Conservation (phyloP, 2,113 vertebrate genomes). For the Myocastor coypus region DNA sequence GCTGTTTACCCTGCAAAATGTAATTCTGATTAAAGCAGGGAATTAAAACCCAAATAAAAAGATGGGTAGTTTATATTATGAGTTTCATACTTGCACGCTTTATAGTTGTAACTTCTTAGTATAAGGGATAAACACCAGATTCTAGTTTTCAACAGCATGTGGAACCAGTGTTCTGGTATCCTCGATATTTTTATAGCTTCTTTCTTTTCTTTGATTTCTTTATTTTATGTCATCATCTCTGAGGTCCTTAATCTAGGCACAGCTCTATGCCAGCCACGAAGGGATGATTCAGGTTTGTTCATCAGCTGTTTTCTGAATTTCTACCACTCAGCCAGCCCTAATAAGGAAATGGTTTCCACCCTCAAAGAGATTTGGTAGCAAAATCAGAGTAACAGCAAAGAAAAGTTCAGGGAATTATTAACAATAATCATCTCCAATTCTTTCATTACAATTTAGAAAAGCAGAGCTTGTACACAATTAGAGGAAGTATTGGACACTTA, state of each 20-base stretch:
- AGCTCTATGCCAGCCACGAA: neutral
- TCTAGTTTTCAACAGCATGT: slow-evolving; percentile 66
- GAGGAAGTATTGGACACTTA: neutral
- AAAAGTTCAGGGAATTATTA: neutral
- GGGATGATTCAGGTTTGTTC: neutral
- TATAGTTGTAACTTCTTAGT: slow-evolving; percentile 30
- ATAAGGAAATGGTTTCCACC: neutral
- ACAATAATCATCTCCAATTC: neutral
- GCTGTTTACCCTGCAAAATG: slow-evolving; percentile 45
- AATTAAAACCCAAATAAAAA: slow-evolving; percentile 54
- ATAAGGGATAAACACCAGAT: slow-evolving; percentile 60
- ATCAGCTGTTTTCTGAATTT: neutral
- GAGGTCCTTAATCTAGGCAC: slow-evolving; percentile 14
- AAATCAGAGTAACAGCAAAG: neutral
- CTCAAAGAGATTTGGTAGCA: neutral
- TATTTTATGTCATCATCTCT: slow-evolving; percentile 40
- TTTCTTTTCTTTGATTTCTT: slow-evolving; percentile 37
- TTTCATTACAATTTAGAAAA: neutral
- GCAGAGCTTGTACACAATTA: neutral
- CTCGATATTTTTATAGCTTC: slow-evolving; percentile 62
- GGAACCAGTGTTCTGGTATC: slow-evolving; percentile 50
- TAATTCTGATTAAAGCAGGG: slow-evolving; percentile 58
- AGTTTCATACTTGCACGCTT: slow-evolving; percentile 41
- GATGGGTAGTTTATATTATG: neutral
- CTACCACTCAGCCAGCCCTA: neutral